Evolutionary conservation across 2,797 vertebrate genomes (phyloP).

Genomic region (Pseudochromis fuscus): DNA sequence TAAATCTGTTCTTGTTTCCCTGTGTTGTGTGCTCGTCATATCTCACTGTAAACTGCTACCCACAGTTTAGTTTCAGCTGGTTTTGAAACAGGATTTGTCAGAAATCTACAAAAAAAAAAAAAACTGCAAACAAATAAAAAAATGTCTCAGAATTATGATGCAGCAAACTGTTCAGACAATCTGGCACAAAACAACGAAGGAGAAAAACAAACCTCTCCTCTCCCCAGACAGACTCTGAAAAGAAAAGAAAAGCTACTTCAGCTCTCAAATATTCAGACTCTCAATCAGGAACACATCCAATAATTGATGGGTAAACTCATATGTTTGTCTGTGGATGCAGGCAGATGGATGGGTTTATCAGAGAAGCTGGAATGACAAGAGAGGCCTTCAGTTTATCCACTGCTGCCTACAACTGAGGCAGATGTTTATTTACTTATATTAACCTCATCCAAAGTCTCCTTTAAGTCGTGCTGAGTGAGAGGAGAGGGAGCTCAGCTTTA

Average conservation of each 20-base stretch:
- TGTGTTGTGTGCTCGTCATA: not conserved
- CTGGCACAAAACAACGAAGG: not conserved
- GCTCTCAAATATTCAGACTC: constrained; percentile 5
- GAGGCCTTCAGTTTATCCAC: not conserved
- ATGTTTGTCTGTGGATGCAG: constrained; percentile 10
- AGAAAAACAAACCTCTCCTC: too few species aligned
- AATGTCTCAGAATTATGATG: constrained; percentile 17
- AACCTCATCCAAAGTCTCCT: constrained; percentile 29
- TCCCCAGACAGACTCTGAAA: constrained; percentile 8
- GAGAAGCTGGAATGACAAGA: constrained; percentile 7
- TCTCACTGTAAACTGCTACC: not conserved
- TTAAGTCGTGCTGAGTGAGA: constrained; percentile 38
- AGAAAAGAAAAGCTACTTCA: not conserved
- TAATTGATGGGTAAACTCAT: not conserved
- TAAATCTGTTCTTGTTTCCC: too few species aligned
- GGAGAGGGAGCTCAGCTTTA: constrained; percentile 34
- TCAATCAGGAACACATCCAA: not conserved
- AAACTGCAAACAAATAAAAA: constrained; percentile 1
- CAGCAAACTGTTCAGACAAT: constrained; percentile 50
- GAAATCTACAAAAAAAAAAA: constrained; percentile 25
- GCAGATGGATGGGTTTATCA: not conserved
- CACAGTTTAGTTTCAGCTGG: not conserved
- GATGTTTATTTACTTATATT: constrained; percentile 27
- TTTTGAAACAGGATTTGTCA: constrained; percentile 13
- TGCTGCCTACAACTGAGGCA: too few species aligned